Percentiles rank a stretch among this genome's conserved stretches.
These are phyloP conservation scores for Nemotelus nigrinus DNA, from an alignment of 2,888 invertebrate genomes.

Conservation along the genomic window DNA sequence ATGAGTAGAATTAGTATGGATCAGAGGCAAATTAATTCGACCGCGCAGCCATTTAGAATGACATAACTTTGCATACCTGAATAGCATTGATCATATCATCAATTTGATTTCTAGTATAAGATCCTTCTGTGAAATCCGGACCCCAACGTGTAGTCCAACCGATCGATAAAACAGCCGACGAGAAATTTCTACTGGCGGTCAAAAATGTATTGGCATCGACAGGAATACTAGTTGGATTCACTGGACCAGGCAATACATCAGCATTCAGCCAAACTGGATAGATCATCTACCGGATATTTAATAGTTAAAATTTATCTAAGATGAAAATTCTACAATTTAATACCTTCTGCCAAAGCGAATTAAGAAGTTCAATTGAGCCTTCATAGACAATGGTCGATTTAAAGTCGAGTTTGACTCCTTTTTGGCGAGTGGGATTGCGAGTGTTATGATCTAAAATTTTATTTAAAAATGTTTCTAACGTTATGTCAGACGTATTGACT, in stretches of 20 bases:
- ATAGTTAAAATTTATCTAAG: conserved; percentile 28
- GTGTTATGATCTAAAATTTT: conserved; percentile 68
- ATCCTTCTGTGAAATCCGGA: conserved; percentile 66
- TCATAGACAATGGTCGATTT: conserved; percentile 80
- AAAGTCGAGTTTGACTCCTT: conserved; percentile 90
- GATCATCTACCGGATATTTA: conserved; percentile 66
- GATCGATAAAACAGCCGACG: conserved; percentile 76
- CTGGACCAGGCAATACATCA: conserved; percentile 80
- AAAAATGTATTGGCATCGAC: conserved; percentile 76
- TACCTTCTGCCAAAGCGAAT: conserved; percentile 63
- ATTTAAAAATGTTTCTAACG: conserved; percentile 76
- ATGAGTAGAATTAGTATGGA: neutral
- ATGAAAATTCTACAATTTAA: conserved; percentile 45
- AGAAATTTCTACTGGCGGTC: conserved; percentile 68
- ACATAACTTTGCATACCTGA: conserved; percentile 57
- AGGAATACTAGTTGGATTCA: conserved; percentile 69
- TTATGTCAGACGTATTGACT: conserved; percentile 74
- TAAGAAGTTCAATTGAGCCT: conserved; percentile 67
- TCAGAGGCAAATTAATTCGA: neutral
- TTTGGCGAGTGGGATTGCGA: conserved; percentile 64
- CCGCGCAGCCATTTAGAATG: no score
- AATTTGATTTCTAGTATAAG: conserved; percentile 73
- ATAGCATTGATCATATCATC: conserved; percentile 74
- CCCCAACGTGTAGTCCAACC: conserved; percentile 86
- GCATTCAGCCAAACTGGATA: conserved; percentile 89